phyloP scores from a whole-genome alignment of 2,888 invertebrate genomes.

The Ptycholaimellus sp. region DNA sequence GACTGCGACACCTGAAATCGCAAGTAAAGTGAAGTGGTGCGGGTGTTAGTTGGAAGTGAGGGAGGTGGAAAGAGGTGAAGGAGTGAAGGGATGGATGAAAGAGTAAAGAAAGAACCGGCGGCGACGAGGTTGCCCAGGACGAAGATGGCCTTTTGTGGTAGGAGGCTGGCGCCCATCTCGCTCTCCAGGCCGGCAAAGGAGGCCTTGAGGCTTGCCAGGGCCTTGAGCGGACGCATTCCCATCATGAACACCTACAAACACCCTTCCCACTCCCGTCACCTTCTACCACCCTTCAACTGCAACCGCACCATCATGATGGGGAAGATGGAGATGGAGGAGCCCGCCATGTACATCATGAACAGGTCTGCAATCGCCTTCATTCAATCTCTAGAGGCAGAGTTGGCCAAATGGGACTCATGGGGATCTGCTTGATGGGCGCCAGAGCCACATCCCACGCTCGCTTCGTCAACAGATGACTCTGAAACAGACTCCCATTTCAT shows the following conservation, averaged over 20 bases:
- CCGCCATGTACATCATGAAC: conserved; percentile 98
- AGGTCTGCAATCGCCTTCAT: too few species aligned
- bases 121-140: conserved; percentile 75
- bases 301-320: conserved; percentile 99
- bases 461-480: conserved; percentile 4
- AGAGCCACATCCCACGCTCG: conserved; percentile 8
- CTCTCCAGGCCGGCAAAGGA: conserved; percentile 19
- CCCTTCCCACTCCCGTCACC: too few species aligned
- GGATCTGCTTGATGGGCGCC: conserved; percentile 7
- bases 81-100: too few species aligned
- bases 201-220: conserved; percentile 51
- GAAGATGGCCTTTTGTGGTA: conserved; percentile 68
- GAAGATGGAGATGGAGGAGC: conserved; percentile 90
- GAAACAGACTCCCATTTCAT: too few species aligned
- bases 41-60: too few species aligned
- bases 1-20: conserved; percentile 60
- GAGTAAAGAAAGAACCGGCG: too few species aligned
- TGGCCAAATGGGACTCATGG: too few species aligned
- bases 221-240: conserved; percentile 74
- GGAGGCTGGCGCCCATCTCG: too few species aligned
- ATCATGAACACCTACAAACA: conserved; percentile 97
- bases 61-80: too few species aligned
- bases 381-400: too few species aligned
- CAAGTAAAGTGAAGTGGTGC: too few species aligned
- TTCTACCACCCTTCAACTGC: too few species aligned